These are phyloP conservation scores for Hystrix brachyura DNA, from an alignment of 2,113 vertebrate genomes.

Conservation along the genomic window DNA sequence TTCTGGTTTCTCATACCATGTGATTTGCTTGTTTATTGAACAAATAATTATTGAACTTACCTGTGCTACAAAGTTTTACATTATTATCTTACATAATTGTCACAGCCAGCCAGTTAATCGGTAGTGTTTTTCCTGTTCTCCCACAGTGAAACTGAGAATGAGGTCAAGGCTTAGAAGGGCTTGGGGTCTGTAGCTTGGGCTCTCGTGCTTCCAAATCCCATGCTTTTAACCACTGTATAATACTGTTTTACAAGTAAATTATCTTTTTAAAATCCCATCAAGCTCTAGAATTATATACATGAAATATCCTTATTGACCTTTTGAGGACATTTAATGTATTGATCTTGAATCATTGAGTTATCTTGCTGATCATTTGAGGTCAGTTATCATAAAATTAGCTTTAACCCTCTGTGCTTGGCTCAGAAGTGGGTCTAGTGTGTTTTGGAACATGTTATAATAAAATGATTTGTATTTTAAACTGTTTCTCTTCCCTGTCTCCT, in stretches of 20 bases:
- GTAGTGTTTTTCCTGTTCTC: constrained; percentile 37
- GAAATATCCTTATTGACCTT: constrained; percentile 3
- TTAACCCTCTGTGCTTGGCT: constrained; percentile 23
- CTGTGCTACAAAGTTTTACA: not conserved
- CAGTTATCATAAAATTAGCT: constrained; percentile 52
- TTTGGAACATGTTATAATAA: constrained; percentile 10
- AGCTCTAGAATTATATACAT: constrained; percentile 5
- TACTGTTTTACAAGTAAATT: constrained; percentile 48
- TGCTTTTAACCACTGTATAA: not conserved
- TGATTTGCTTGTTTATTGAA: constrained; percentile 29
- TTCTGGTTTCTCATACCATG: not conserved
- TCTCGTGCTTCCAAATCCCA: not conserved
- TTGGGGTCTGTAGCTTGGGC: not conserved
- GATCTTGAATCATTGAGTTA: constrained; percentile 51
- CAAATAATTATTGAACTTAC: constrained; percentile 26
- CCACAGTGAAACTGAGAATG: not conserved
- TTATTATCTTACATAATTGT: not conserved
- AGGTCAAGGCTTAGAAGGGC: not conserved
- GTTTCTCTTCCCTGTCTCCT: not conserved
- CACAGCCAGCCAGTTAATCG: not conserved
- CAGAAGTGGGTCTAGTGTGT: constrained; percentile 37
- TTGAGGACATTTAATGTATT: constrained; percentile 53
- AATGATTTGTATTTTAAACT: constrained; percentile 64
- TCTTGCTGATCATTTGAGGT: constrained; percentile 24
- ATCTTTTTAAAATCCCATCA: constrained; percentile 39